These are phyloP conservation scores for Montipora foliosa DNA, from an alignment of 64 coral and sea anemone genomes.

Conservation along the genomic window DNA sequence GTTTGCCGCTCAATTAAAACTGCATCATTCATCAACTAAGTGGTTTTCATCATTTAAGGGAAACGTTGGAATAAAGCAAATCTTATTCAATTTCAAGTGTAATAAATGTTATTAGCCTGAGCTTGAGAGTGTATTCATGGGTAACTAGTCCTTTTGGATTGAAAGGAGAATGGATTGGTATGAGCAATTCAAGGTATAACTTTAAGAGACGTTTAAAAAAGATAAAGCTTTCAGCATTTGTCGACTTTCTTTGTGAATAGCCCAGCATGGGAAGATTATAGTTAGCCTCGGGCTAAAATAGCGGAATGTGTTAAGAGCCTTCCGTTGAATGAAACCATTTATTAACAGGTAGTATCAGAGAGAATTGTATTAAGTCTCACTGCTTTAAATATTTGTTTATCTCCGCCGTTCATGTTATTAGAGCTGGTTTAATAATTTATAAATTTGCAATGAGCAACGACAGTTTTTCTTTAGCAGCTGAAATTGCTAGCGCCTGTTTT, in stretches of 20 bases:
- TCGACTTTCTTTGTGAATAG: not conserved
- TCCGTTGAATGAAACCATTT: constrained; percentile 12
- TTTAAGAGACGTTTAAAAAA: not conserved
- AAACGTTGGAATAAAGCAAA: too few relatives aligned
- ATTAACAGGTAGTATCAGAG: not conserved
- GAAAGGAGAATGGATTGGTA: too few relatives aligned
- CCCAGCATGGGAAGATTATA: not conserved
- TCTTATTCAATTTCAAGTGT: too few relatives aligned
- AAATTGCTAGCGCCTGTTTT: not conserved
- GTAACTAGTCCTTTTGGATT: too few relatives aligned
- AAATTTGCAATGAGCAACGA: constrained; percentile 8
- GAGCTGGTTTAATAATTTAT: not conserved
- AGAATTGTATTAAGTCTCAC: not conserved
- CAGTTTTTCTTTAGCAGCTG: not conserved
- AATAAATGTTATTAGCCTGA: too few relatives aligned
- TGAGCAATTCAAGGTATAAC: too few relatives aligned
- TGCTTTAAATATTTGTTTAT: not conserved
- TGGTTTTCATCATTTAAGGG: too few relatives aligned
- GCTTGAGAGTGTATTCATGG: too few relatives aligned
- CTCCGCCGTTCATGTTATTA: not conserved
- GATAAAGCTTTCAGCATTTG: not conserved
- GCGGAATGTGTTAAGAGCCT: not conserved
- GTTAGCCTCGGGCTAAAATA: constrained; percentile 12
- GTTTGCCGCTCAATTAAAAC: too few relatives aligned
- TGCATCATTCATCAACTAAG: too few relatives aligned